These are phyloP conservation scores for Otus scops DNA, from an alignment of 2,797 vertebrate genomes.

Conservation along the genomic window DNA sequence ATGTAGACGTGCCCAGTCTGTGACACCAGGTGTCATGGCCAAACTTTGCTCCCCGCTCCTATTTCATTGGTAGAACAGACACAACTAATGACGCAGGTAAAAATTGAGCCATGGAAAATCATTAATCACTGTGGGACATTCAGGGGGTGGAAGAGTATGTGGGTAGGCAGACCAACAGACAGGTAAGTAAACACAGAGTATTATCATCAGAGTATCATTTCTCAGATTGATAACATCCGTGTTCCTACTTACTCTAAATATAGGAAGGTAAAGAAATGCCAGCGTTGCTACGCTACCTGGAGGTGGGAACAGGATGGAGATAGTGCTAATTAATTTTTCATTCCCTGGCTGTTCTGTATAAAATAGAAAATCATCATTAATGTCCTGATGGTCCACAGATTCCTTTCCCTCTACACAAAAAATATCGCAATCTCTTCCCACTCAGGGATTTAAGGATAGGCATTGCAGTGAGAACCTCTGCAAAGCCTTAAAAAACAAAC, in stretches of 20 bases:
- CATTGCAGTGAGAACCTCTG: not conserved
- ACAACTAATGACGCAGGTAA: not conserved
- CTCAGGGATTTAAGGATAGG: not conserved
- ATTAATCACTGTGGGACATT: not conserved
- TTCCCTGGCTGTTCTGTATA: not conserved
- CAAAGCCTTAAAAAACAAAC: not conserved
- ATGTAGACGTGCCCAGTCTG: fast-evolving
- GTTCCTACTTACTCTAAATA: not conserved
- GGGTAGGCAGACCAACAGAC: not conserved
- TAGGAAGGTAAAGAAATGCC: not conserved
- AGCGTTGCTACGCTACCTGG: not conserved
- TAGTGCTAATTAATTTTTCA: not conserved
- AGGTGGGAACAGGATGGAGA: not conserved
- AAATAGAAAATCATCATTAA: not conserved
- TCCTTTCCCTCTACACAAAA: not conserved
- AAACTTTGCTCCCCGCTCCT: not conserved
- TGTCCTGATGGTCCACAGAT: not conserved
- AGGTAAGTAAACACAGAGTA: slow-evolving; percentile 1
- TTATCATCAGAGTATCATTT: not conserved
- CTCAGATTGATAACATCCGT: not conserved
- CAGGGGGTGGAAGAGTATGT: not conserved
- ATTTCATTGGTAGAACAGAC: not conserved
- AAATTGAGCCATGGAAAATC: not conserved
- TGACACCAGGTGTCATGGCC: not conserved
- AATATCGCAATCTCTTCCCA: not conserved